Percentiles rank a stretch among this genome's conserved stretches.
These are phyloP conservation scores for Acleris holmiana DNA, from an alignment of 2,888 invertebrate species.

Conservation along the genomic window DNA sequence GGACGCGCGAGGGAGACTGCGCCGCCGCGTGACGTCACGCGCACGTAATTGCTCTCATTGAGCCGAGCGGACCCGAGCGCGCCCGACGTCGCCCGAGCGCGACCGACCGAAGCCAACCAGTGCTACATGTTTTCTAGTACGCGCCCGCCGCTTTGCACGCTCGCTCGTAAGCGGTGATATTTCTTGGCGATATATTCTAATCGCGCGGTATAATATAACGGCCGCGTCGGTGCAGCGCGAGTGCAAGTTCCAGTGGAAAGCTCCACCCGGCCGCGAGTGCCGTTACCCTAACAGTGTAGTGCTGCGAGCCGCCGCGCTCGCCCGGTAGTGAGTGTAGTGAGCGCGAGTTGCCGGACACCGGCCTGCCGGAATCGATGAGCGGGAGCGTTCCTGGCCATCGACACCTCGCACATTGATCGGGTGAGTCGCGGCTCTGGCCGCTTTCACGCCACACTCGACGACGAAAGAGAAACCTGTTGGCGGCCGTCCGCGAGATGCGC, in stretches of 20 bases:
- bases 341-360: conserved; percentile 54
- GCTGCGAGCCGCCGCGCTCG: conserved; percentile 62
- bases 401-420: conserved; percentile 76
- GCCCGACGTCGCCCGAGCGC: conserved; percentile 62
- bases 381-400: conserved; percentile 55
- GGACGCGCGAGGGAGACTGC: conserved; percentile 48
- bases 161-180: conserved; percentile 52
- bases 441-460: conserved; percentile 41
- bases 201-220: conserved; percentile 46
- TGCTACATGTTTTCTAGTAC: conserved; percentile 76
- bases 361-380: conserved; percentile 66
- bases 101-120: conserved; percentile 73
- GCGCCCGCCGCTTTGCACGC: conserved; percentile 66
- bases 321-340: conserved; percentile 68
- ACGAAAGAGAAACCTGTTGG: conserved; percentile 49
- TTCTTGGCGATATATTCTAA: conserved; percentile 44
- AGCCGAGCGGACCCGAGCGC: conserved; percentile 64
- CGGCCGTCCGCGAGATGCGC: conserved; percentile 43
- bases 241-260: conserved; percentile 37
- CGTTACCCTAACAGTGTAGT: conserved; percentile 57
- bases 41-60: conserved; percentile 67
- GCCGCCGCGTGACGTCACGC: conserved; percentile 67
- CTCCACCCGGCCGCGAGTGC: conserved; percentile 40
- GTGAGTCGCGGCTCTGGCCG: conserved; percentile 59
- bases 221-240: conserved; percentile 43